Percentiles rank a stretch among this genome's conserved stretches.
These are phyloP conservation scores for Burhinus bistriatus DNA, from an alignment of 2,113 vertebrate species.

Conservation along the genomic window DNA sequence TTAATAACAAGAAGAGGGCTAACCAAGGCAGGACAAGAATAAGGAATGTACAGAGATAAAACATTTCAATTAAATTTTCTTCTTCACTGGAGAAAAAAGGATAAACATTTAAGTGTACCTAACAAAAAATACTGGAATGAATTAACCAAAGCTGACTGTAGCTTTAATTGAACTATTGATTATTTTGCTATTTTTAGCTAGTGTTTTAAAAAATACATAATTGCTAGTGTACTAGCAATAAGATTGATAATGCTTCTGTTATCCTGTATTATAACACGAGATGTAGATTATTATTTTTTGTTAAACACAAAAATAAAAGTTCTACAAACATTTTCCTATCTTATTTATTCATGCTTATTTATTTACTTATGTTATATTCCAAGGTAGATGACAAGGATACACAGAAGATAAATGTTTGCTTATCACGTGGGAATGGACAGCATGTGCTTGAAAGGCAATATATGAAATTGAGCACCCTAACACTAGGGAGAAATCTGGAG, in stretches of 20 bases:
- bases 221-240: not conserved
- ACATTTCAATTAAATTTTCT: conserved; percentile 5
- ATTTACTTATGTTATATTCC: not conserved
- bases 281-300: not conserved
- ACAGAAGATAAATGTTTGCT: not conserved
- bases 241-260: not conserved
- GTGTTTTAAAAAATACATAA: not conserved
- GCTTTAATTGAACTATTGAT: not conserved
- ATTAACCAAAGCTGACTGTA: not conserved
- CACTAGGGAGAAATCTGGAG: not conserved
- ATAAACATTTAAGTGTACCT: not conserved
- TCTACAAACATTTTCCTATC: no score
- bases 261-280: not conserved
- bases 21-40: not conserved
- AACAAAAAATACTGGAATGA: not conserved
- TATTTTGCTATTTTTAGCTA: not conserved
- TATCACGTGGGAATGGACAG: not conserved
- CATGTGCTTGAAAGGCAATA: not conserved
- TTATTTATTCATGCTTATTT: not conserved
- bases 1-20: conserved; percentile 43
- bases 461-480: not conserved
- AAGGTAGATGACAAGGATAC: not conserved
- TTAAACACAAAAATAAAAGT: not conserved
- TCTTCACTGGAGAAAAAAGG: not conserved
- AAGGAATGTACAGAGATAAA: not conserved